A percentile compares a stretch with the other conserved stretches of the same genome.
These are phyloP conservation scores for Tachysurus vachellii DNA, from an alignment of 2,113 vertebrate species.

Conservation along the genomic window DNA sequence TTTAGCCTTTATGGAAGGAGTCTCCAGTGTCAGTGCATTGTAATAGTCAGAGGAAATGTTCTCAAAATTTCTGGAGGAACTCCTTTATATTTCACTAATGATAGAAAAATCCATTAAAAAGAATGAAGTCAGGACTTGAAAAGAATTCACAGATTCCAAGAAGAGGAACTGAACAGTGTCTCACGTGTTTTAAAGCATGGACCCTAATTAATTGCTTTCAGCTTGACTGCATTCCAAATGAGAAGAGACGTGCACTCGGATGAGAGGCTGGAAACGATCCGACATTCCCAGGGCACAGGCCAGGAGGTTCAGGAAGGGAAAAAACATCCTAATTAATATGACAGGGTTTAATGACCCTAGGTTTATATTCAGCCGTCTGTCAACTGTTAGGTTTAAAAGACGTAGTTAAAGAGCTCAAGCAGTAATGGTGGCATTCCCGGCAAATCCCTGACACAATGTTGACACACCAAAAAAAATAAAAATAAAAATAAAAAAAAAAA, in stretches of 20 bases:
- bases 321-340: conserved; percentile 10
- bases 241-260: background rate
- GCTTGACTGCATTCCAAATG: conserved; percentile 33
- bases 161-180: background rate
- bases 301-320: background rate
- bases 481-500: background rate
- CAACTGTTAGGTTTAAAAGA: background rate
- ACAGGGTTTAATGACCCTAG: background rate
- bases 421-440: background rate
- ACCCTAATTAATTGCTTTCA: conserved; percentile 32
- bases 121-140: background rate
- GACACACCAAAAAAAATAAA: background rate
- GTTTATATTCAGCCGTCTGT: background rate
- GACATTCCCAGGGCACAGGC: background rate
- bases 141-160: conserved; percentile 1
- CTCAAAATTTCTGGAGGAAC: background rate
- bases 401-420: background rate
- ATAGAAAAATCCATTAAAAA: background rate
- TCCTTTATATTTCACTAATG: background rate
- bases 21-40: background rate
- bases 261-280: conserved; percentile 7
- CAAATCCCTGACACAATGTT: background rate
- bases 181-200: background rate
- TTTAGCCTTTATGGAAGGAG: background rate
- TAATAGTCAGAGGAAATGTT: background rate